Base-by-base conservation (phyloP, 2,888 invertebrate genomes). In the Microchrysa polita region DNA sequence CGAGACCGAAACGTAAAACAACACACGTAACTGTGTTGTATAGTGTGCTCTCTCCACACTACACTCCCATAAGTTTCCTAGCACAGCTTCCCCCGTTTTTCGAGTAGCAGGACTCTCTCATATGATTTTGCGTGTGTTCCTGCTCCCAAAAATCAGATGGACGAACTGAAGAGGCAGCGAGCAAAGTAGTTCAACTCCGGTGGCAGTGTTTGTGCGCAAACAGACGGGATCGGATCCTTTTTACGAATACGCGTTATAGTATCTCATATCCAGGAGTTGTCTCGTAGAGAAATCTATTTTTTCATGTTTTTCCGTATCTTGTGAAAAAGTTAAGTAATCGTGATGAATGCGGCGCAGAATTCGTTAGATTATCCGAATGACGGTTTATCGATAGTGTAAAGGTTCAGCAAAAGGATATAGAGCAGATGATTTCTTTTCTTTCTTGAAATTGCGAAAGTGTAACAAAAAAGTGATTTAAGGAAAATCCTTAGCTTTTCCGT, bases 141-240 rank as follows among this genome's bases (percentile, higher is more conserved):
- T 44, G 65, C 65, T 69, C 57, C 69, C 27, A 34, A 55, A n/a
- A 55, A 55, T 69, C 69, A 69, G 69, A 69, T 69, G 69, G 18
- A 16, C n/a, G n/a, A n/a, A n/a, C 65, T 57, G 69, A 69, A 57
- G 69, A 69, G 69, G 40, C n/a, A 69, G 42, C 27, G 40, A 55
- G 65, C 18, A 22, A 48, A 48, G 20, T 48, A 44, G 40, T n/a
- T 40, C 27, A n/a, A 44, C 65, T 10, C n/a, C n/a, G 22, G 65
- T 48, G 65, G 20, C 65, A 74, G 75, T 75, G 71, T 75, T 23
- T 72, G 71, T 59, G 72, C 71, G 73, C 72, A 72, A 61, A 75
- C 67, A 73, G 75, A 53, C 71, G 65, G 59, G 73, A 67, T 73
- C 71, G 67, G 75, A 73, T 67, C 63, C 59, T 67, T 61, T 48